phyloP scores from a whole-genome alignment of 2,113 vertebrate species.

The Cnemophilus loriae region DNA sequence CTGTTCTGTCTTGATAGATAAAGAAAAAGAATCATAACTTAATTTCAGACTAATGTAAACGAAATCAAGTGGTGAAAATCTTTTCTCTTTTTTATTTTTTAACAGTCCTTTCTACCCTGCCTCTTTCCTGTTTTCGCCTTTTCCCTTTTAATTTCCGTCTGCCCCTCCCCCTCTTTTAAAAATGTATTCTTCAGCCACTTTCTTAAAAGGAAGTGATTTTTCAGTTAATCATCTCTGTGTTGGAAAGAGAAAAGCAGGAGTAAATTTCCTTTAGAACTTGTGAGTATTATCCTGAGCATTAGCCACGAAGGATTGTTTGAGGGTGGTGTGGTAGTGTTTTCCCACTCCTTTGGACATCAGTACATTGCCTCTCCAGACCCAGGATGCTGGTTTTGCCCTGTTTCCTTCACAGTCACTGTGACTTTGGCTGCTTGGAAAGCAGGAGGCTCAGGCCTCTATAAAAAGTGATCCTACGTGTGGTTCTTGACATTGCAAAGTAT shows the following conservation, averaged over 20 bases:
- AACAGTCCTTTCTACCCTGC: fast-evolving
- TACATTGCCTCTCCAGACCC: background rate
- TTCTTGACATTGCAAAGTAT: background rate
- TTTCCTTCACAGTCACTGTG: background rate
- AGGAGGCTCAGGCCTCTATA: background rate
- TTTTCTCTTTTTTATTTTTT: background rate
- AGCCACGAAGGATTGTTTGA: background rate
- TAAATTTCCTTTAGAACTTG: background rate
- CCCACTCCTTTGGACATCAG: background rate
- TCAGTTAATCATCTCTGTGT: background rate
- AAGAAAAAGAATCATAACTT: background rate
- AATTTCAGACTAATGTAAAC: background rate
- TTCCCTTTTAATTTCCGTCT: background rate
- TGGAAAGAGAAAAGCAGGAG: background rate
- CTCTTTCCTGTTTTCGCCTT: background rate
- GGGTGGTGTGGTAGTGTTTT: background rate
- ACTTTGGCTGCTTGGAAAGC: background rate
- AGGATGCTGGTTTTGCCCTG: background rate
- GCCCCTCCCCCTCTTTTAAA: background rate
- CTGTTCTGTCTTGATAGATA: background rate
- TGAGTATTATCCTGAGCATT: background rate
- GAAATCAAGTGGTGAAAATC: background rate
- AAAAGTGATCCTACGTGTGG: background rate
- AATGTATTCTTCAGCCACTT: background rate
- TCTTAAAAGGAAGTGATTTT: background rate